These are phyloP conservation scores for Chrysocyon brachyurus DNA, from an alignment of 2,797 vertebrate genomes.

Conservation along the genomic window DNA sequence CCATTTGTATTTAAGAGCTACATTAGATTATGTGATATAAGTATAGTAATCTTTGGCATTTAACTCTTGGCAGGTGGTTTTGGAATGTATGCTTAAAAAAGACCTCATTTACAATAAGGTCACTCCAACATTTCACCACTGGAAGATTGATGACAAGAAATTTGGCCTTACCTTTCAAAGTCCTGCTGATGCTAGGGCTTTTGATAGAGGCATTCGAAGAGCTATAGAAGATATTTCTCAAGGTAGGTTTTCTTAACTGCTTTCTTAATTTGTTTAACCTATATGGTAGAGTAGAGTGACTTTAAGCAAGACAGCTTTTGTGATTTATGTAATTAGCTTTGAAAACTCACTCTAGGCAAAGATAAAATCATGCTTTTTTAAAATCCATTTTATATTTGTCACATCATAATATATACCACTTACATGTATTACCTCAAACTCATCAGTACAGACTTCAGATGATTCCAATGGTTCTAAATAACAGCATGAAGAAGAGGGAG, in stretches of 20 bases:
- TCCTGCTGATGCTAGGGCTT: conserved; percentile 98
- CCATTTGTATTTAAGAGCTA: conserved; percentile 54
- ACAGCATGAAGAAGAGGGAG: background rate
- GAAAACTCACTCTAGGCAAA: background rate
- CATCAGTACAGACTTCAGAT: background rate
- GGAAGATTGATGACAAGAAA: conserved; percentile 99
- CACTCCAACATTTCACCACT: conserved; percentile 99
- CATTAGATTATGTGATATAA: background rate
- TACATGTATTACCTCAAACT: background rate
- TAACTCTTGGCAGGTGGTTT: conserved; percentile 93
- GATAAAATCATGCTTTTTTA: background rate
- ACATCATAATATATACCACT: background rate
- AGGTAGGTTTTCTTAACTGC: conserved; percentile 88
- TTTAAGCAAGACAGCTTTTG: conserved; percentile 45
- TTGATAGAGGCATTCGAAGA: conserved; percentile 97
- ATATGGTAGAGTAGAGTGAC: background rate
- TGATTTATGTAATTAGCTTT: background rate
- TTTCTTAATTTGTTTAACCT: conserved; percentile 43
- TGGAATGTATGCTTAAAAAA: conserved; percentile 98
- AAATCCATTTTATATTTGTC: background rate
- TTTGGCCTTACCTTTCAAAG: conserved; percentile 99
- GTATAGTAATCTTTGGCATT: conserved; percentile 70
- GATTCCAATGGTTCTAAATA: conserved; percentile 46
- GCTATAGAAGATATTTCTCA: conserved; percentile 97
- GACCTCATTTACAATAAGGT: conserved; percentile 99